Percentiles rank a stretch among this genome's conserved stretches.
These are phyloP conservation scores for Apteryx mantelli DNA, from an alignment of 2,113 vertebrate genomes.

Conservation along the genomic window DNA sequence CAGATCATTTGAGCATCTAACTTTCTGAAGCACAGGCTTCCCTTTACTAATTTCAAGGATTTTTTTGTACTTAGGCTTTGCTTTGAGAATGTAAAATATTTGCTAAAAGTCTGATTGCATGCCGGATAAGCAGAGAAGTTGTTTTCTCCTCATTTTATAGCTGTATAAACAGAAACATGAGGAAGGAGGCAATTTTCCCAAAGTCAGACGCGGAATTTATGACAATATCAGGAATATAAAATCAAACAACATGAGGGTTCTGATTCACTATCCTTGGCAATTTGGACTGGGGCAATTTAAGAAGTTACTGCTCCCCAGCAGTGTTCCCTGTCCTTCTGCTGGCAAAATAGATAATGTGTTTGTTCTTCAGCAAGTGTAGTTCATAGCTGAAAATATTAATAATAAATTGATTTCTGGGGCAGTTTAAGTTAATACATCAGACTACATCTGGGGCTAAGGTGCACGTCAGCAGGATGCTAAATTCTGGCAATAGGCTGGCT, in stretches of 20 bases:
- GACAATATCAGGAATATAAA: neutral
- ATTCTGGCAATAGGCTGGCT: neutral
- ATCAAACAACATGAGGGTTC: neutral
- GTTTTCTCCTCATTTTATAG: neutral
- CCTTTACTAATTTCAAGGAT: neutral
- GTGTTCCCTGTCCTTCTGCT: neutral
- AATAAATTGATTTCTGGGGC: neutral
- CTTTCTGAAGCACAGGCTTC: conserved; percentile 3
- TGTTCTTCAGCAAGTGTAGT: neutral
- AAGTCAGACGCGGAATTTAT: neutral
- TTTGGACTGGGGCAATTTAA: neutral
- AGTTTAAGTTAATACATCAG: neutral
- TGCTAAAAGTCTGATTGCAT: neutral
- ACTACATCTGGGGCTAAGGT: neutral
- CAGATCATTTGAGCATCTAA: neutral
- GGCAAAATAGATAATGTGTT: neutral
- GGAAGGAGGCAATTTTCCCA: neutral
- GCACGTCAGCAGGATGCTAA: neutral
- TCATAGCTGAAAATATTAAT: neutral
- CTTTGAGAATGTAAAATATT: conserved; percentile 10
- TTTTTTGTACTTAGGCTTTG: conserved; percentile 12
- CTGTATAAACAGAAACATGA: neutral
- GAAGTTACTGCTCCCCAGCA: neutral
- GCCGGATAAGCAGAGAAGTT: neutral
- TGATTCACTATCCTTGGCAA: neutral